Percentiles rank a stretch among this genome's conserved stretches.
Evolutionary conservation across 2,113 vertebrate genomes (phyloP).

Genomic region (Glaucomys volans): DNA sequence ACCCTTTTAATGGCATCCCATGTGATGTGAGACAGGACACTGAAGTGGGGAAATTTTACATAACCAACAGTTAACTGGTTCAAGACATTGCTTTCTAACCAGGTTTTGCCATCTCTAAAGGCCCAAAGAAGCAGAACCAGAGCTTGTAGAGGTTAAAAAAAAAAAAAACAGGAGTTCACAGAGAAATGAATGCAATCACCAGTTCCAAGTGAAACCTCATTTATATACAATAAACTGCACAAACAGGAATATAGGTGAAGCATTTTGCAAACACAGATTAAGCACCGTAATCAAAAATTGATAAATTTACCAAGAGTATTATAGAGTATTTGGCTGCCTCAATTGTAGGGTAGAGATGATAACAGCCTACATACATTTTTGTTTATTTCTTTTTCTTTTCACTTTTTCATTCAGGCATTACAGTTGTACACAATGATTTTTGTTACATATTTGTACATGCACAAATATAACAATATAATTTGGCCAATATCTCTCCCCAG

Average conservation of each 20-base stretch:
- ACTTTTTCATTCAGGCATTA: no score
- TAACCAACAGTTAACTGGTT: not conserved
- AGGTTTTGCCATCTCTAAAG: not conserved
- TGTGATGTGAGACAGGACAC: not conserved
- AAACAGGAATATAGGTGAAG: slow-evolving; percentile 54
- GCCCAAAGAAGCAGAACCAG: not conserved
- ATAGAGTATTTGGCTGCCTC: slow-evolving; percentile 28
- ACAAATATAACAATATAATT: no score
- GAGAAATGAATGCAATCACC: slow-evolving; percentile 48
- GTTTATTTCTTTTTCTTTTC: no score
- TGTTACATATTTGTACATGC: no score
- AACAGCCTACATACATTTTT: not conserved
- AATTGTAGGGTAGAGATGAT: not conserved
- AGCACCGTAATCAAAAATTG: slow-evolving; percentile 49
- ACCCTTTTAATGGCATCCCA: not conserved
- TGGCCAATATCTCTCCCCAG: no score
- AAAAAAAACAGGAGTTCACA: not conserved
- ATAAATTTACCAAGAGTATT: slow-evolving; percentile 51
- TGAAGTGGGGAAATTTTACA: not conserved
- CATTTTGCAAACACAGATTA: slow-evolving; percentile 53
- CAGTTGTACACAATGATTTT: no score
- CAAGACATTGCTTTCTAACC: not conserved
- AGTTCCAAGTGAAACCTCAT: slow-evolving; percentile 20
- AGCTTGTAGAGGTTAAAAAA: not conserved
- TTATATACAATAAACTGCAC: slow-evolving; percentile 53